Evolutionary conservation across 2,797 vertebrate species (phyloP).

Genomic region (Austrolebias charrua): DNA sequence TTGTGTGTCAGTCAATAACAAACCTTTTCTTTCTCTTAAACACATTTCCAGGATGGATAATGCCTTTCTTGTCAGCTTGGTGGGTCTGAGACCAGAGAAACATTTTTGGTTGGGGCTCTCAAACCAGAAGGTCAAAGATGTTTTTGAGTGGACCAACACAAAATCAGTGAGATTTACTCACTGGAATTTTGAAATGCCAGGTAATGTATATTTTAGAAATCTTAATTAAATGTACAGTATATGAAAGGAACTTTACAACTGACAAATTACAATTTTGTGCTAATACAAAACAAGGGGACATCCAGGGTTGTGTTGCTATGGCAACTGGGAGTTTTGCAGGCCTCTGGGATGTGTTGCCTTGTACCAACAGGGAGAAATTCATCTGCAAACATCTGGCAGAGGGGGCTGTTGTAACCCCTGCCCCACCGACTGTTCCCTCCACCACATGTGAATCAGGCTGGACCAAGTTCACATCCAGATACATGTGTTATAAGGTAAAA

Average conservation of each 20-base stretch:
- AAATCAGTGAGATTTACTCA: slow-evolving; percentile 82
- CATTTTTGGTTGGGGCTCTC: slow-evolving; percentile 93
- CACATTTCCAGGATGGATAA: slow-evolving; percentile 84
- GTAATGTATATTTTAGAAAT: slow-evolving; percentile 54
- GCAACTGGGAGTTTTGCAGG: slow-evolving; percentile 84
- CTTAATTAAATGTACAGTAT: not conserved
- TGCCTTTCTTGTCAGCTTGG: slow-evolving; percentile 87
- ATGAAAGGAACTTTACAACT: rapidly evolving
- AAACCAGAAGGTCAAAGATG: slow-evolving; percentile 76
- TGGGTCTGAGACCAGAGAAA: slow-evolving; percentile 85
- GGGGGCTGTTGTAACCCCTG: slow-evolving; percentile 77
- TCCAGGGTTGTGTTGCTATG: slow-evolving; percentile 88
- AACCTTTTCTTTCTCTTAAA: not conserved
- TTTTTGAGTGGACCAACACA: slow-evolving; percentile 83
- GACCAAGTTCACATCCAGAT: slow-evolving; percentile 44
- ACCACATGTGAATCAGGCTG: slow-evolving; percentile 78
- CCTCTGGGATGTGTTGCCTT: slow-evolving; percentile 90
- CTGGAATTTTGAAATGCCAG: slow-evolving; percentile 91
- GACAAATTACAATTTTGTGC: not conserved
- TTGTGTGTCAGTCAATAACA: not conserved
- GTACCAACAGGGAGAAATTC: slow-evolving; percentile 86
- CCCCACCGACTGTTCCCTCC: slow-evolving; percentile 70
- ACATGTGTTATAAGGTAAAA: slow-evolving; percentile 63
- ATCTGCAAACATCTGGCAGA: slow-evolving; percentile 88
- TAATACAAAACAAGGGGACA: slow-evolving; percentile 72